These are phyloP conservation scores for Saturnia pavonia DNA, from an alignment of 2,888 invertebrate species.

Conservation along the genomic window DNA sequence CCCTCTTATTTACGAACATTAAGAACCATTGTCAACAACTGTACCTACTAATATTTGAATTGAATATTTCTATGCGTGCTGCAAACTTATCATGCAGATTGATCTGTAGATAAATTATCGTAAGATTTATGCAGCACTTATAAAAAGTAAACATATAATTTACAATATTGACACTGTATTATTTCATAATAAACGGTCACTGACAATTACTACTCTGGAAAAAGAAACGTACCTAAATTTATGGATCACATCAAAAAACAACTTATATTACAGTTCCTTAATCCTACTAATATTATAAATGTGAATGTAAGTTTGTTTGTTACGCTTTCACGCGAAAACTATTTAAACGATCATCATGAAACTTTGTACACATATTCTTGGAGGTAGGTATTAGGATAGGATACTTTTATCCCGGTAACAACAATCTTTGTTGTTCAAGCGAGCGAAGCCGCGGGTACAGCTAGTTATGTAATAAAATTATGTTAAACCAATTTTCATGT, in stretches of 20 bases:
- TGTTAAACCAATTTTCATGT: too few relatives aligned
- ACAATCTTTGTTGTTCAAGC: too few relatives aligned
- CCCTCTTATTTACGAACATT: constrained; percentile 73
- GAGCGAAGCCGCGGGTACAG: too few relatives aligned
- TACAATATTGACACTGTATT: background rate
- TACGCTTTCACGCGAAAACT: too few relatives aligned
- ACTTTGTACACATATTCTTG: too few relatives aligned
- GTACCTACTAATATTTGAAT: constrained; percentile 74
- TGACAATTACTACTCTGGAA: background rate
- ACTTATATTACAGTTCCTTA: background rate
- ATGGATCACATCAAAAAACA: background rate
- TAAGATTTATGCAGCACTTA: constrained; percentile 57
- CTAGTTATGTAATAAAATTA: too few relatives aligned
- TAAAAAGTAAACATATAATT: constrained; percentile 1
- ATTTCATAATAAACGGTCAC: background rate
- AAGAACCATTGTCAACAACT: constrained; percentile 72
- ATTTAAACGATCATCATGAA: too few relatives aligned
- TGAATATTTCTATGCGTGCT: constrained; percentile 69
- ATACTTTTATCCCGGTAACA: too few relatives aligned
- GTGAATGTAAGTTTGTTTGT: too few relatives aligned
- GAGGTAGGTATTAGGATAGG: too few relatives aligned
- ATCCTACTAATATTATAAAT: too few relatives aligned
- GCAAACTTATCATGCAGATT: constrained; percentile 64
- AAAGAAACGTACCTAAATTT: background rate
- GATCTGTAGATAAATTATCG: constrained; percentile 63